These are phyloP conservation scores for Wasmannia auropunctata DNA, from an alignment of 1,140 invertebrate species.

Conservation along the genomic window DNA sequence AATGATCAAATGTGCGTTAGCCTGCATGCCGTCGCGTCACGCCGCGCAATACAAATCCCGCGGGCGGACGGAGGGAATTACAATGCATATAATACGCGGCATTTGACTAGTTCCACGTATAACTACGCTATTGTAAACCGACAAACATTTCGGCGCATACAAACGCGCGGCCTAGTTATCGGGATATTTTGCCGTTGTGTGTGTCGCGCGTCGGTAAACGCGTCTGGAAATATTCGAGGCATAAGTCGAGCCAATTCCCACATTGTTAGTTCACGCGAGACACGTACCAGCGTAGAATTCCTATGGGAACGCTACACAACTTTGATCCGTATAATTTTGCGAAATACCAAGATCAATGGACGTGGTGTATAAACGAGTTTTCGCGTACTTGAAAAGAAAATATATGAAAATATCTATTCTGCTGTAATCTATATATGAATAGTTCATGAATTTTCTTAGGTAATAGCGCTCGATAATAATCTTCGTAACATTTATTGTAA, in stretches of 20 bases:
- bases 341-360: background rate
- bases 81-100: conserved; percentile 65
- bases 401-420: background rate
- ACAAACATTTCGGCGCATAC: conserved; percentile 50
- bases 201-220: background rate
- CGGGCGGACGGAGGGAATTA: conserved; percentile 46
- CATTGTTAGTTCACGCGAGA: conserved; percentile 20
- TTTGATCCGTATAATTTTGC: background rate
- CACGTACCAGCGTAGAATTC: background rate
- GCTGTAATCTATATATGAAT: background rate
- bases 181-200: conserved; percentile 38
- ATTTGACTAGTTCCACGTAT: conserved; percentile 55
- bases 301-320: background rate
- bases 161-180: conserved; percentile 27
- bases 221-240: conserved; percentile 36
- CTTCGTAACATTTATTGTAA: background rate
- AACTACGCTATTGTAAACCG: conserved; percentile 63
- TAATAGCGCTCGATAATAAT: background rate
- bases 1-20: conserved; percentile 63
- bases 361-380: background rate
- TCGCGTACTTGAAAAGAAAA: background rate
- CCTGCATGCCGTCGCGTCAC: conserved; percentile 56
- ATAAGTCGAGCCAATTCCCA: conserved; percentile 29
- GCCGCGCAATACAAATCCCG: conserved; percentile 61
- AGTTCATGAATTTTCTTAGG: background rate